These are phyloP conservation scores for Tetramorium parvispinum DNA, from an alignment of 1,140 invertebrate genomes.

Conservation along the genomic window DNA sequence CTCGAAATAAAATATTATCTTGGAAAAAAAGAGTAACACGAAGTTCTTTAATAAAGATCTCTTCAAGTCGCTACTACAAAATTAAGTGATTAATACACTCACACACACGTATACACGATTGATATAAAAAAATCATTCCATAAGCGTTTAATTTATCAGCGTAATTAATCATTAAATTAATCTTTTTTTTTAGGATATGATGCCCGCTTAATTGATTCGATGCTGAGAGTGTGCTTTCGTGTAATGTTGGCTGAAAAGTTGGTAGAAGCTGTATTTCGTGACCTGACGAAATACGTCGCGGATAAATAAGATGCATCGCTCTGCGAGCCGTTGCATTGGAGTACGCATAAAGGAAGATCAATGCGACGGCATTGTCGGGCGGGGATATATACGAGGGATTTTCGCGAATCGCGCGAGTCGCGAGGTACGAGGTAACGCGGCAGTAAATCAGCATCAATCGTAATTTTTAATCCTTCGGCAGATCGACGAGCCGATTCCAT, in stretches of 20 bases:
- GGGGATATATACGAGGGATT: conserved; percentile 69
- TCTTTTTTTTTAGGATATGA: neutral
- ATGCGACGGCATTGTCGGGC: conserved; percentile 66
- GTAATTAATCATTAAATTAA: neutral
- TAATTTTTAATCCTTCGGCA: conserved; percentile 79
- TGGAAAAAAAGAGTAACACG: neutral
- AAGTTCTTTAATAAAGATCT: neutral
- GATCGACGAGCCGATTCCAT: conserved; percentile 72
- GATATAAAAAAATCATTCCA: neutral
- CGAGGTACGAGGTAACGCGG: conserved; percentile 49
- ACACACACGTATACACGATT: neutral
- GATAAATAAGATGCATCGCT: conserved; percentile 72
- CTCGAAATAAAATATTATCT: conserved; percentile 13
- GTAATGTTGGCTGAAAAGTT: conserved; percentile 49
- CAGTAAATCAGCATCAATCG: conserved; percentile 79
- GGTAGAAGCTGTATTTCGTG: conserved; percentile 38
- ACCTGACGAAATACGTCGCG: conserved; percentile 63
- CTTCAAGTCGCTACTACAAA: neutral
- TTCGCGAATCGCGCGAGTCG: conserved; percentile 58
- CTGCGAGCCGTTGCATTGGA: conserved; percentile 53
- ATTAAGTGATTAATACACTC: neutral
- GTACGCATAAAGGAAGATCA: conserved; percentile 74
- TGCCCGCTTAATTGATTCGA: conserved; percentile 26
- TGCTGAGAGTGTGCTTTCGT: conserved; percentile 38
- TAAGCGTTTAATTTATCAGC: neutral